These are phyloP conservation scores for Crenichthys baileyi DNA, from an alignment of 2,797 vertebrate species.

Conservation along the genomic window DNA sequence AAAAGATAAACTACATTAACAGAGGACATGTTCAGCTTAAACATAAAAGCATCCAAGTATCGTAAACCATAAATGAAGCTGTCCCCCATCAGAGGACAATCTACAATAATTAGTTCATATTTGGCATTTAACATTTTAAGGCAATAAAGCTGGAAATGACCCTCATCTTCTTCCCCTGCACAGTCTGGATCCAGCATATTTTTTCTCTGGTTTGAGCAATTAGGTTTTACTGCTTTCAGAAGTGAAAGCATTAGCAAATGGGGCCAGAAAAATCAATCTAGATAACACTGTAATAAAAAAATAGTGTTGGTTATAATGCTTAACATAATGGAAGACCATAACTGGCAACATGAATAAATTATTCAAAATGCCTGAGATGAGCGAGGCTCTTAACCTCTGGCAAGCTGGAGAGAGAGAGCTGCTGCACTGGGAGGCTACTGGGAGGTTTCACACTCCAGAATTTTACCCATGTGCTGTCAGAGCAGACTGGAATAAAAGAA, in stretches of 20 bases:
- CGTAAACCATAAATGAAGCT: constrained; percentile 30
- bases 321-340: constrained; percentile 54
- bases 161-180: constrained; percentile 13
- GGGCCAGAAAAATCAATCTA: constrained; percentile 52
- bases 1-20: neutral
- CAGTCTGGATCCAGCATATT: constrained; percentile 11
- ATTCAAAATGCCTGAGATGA: constrained; percentile 45
- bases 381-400: constrained; percentile 43
- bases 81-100: constrained; percentile 10
- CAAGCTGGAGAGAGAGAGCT: constrained; percentile 7
- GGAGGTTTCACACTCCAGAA: neutral
- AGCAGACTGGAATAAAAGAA: neutral
- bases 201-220: constrained; percentile 13
- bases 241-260: constrained; percentile 51
- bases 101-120: constrained; percentile 43
- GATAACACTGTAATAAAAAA: constrained; percentile 45
- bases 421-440: neutral
- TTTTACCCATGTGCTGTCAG: neutral
- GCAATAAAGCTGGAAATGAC: constrained; percentile 28
- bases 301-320: constrained; percentile 39
- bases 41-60: neutral
- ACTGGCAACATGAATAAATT: constrained; percentile 51
- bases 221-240: constrained; percentile 42
- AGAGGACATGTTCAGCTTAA: neutral
- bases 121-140: constrained; percentile 37